phyloP scores from a whole-genome alignment of 2,113 vertebrate species.

The Cyprinodon tularosa region DNA sequence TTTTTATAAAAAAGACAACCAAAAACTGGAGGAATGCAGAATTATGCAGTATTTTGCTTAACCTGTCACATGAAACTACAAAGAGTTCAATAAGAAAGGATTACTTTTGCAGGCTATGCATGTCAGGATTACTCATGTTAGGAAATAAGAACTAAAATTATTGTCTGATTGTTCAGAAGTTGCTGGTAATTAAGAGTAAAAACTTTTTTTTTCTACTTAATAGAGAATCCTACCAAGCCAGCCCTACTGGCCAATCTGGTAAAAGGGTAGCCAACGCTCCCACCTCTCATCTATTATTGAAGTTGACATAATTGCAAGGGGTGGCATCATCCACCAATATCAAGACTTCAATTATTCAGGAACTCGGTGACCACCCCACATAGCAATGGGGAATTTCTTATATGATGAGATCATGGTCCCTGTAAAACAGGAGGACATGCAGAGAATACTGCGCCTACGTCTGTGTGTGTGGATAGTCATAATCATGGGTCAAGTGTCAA shows the following conservation, averaged over 20 bases:
- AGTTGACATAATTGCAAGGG: conserved; percentile 57
- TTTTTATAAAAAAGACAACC: too few species aligned
- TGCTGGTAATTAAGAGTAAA: conserved; percentile 6
- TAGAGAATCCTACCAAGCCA: conserved; percentile 60
- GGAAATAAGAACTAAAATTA: neutral
- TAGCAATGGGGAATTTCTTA: conserved; percentile 26
- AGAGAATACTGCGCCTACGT: conserved; percentile 6
- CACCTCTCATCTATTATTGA: conserved; percentile 69
- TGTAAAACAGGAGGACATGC: conserved; percentile 32
- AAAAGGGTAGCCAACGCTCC: conserved; percentile 32
- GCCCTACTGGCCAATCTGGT: conserved; percentile 20
- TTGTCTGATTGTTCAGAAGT: neutral
- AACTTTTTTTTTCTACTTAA: conserved; percentile 9
- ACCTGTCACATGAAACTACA: neutral
- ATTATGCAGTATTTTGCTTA: neutral
- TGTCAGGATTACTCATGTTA: neutral
- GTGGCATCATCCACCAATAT: conserved; percentile 56
- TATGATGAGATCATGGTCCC: conserved; percentile 68
- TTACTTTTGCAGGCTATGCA: neutral
- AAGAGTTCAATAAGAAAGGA: neutral
- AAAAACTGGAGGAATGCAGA: neutral
- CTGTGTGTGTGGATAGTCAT: neutral
- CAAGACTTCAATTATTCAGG: conserved; percentile 69
- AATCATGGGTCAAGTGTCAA: conserved; percentile 22
- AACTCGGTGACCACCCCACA: conserved; percentile 37